A percentile compares a stretch with the other conserved stretches of the same genome.
Evolutionary conservation across 2,888 invertebrate genomes (phyloP).

Genomic region (Drepanosiphum platanoidis): DNA sequence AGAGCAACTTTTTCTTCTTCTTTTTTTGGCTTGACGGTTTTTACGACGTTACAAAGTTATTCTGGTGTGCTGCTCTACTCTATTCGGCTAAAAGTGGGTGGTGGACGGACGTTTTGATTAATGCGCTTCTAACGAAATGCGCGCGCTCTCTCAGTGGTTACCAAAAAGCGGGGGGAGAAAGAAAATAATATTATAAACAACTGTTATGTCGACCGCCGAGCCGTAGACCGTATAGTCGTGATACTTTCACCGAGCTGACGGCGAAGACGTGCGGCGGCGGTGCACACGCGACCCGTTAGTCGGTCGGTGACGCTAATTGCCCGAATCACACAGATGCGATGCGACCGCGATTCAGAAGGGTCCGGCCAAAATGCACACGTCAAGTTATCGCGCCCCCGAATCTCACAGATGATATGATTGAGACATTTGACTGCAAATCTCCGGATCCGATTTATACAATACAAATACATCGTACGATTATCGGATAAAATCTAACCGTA

Average conservation of each 20-base stretch:
- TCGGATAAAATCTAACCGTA: no score
- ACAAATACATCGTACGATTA: no score
- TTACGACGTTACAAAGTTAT: constrained; percentile 42
- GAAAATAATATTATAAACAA: not conserved
- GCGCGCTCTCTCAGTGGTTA: constrained; percentile 34
- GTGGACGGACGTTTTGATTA: constrained; percentile 44
- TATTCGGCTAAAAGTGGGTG: constrained; percentile 27
- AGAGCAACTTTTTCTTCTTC: constrained; percentile 1
- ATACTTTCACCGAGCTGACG: constrained; percentile 20
- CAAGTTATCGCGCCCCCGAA: not conserved
- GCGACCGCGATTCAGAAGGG: not conserved
- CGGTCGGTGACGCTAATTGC: constrained; percentile 1
- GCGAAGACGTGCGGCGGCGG: not conserved
- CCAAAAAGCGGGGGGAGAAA: not conserved
- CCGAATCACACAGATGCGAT: not conserved
- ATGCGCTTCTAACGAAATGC: constrained; percentile 20
- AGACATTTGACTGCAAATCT: not conserved
- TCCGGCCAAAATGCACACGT: not conserved
- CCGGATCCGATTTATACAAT: no score
- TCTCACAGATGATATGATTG: not conserved
- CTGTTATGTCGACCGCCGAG: constrained; percentile 30
- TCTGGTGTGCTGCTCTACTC: constrained; percentile 12
- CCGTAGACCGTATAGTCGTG: not conserved
- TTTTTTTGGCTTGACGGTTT: constrained; percentile 32
- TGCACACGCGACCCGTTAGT: constrained; percentile 16